phyloP scores from a whole-genome alignment of 2,888 invertebrate genomes.

The Epinotia nisella region DNA sequence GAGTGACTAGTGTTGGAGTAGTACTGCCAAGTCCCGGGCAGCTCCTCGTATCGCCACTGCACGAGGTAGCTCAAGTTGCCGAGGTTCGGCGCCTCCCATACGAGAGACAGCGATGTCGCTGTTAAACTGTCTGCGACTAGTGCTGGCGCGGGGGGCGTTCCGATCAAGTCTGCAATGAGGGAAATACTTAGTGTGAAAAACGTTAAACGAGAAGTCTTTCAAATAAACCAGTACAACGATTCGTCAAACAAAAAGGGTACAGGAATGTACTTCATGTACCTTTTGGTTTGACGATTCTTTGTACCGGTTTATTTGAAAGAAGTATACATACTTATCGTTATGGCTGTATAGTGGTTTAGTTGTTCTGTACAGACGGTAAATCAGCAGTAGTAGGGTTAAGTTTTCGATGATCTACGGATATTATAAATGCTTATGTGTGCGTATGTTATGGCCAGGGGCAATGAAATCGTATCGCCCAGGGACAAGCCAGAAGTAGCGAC shows the following conservation, averaged over 20 bases:
- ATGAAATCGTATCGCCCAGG: too few species aligned
- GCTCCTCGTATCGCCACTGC: conserved; percentile 90
- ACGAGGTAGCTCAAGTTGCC: conserved; percentile 86
- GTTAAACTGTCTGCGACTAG: conserved; percentile 91
- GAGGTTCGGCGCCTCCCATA: conserved; percentile 88
- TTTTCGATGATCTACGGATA: neutral
- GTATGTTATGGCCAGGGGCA: too few species aligned
- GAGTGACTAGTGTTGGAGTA: conserved; percentile 90
- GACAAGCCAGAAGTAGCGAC: too few species aligned
- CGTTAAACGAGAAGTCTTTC: too few species aligned
- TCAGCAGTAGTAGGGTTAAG: neutral
- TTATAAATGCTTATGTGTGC: too few species aligned
- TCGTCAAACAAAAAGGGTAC: too few species aligned
- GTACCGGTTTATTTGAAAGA: too few species aligned
- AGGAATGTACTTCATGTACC: too few species aligned
- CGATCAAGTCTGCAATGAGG: conserved; percentile 83
- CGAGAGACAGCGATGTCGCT: conserved; percentile 90
- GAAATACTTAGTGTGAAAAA: neutral
- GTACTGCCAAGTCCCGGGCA: conserved; percentile 92
- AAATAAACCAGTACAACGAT: too few species aligned
- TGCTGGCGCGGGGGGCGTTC: conserved; percentile 89
- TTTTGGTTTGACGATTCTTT: too few species aligned
- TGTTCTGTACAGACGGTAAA: neutral
- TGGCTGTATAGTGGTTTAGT: too few species aligned
- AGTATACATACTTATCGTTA: too few species aligned